phyloP scores from a whole-genome alignment of 1,140 invertebrate genomes.

The Dinothrombium tinctorium region DNA sequence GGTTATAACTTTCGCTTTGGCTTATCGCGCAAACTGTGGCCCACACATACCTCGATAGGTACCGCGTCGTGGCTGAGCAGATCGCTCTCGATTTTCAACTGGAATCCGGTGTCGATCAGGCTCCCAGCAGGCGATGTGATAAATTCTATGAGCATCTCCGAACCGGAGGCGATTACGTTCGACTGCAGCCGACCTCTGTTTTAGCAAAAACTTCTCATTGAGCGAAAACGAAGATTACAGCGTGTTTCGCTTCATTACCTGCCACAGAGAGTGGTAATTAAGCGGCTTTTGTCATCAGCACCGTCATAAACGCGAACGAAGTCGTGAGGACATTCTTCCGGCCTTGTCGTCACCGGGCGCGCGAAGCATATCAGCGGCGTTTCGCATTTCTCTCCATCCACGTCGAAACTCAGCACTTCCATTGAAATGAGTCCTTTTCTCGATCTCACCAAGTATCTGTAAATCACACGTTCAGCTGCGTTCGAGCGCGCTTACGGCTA shows the following conservation, averaged over 20 bases:
- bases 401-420: constrained; percentile 36
- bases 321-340: constrained; percentile 63
- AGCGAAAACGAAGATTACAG: not conserved
- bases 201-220: not conserved
- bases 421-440: constrained; percentile 13
- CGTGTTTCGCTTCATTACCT: constrained; percentile 23
- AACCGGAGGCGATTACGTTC: constrained; percentile 69
- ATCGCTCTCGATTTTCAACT: constrained; percentile 14
- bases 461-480: not conserved
- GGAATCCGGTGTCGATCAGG: constrained; percentile 16
- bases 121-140: constrained; percentile 49
- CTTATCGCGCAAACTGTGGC: not conserved
- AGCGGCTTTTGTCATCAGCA: constrained; percentile 51
- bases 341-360: constrained; percentile 36
- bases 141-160: constrained; percentile 70
- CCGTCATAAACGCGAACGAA: constrained; percentile 72
- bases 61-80: constrained; percentile 9
- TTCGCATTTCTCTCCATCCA: constrained; percentile 72
- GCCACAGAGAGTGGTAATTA: constrained; percentile 74
- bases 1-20: not conserved
- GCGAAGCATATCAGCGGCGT: constrained; percentile 85
- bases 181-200: constrained; percentile 68
- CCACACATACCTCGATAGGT: constrained; percentile 7
- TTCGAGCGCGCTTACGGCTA: constrained; percentile 1
- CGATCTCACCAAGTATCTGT: constrained; percentile 14